phyloP scores from a whole-genome alignment of 2,797 vertebrate species.

The Bradypodion pumilum region DNA sequence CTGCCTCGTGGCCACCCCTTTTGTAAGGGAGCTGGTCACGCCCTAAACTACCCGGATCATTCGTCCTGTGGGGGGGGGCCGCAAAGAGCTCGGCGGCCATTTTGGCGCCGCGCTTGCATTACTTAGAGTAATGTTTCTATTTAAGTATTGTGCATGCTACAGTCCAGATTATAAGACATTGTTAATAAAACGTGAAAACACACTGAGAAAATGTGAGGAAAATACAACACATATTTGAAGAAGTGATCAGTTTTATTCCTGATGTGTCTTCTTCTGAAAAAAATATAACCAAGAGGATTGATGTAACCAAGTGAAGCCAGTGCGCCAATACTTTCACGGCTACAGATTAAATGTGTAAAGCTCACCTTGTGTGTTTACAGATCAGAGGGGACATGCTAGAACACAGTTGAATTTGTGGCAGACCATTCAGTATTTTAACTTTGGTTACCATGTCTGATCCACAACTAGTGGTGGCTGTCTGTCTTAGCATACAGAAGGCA shows the following conservation, averaged over 20 bases:
- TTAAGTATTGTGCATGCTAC: background rate
- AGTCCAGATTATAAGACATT: conserved; percentile 8
- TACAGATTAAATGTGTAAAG: background rate
- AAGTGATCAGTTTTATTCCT: conserved; percentile 1
- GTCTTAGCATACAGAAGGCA: background rate
- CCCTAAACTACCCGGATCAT: too few relatives aligned
- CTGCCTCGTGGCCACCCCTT: too few relatives aligned
- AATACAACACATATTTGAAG: conserved; percentile 24
- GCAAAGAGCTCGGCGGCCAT: too few relatives aligned
- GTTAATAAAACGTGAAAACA: conserved; percentile 52
- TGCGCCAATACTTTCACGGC: background rate
- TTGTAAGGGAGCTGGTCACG: too few relatives aligned
- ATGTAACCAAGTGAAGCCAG: background rate
- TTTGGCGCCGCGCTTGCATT: too few relatives aligned
- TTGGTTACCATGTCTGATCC: background rate
- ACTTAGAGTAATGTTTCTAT: conserved; percentile 2
- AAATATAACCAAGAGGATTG: background rate
- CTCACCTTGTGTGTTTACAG: background rate
- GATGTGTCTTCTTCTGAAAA: background rate
- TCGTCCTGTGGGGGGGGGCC: too few relatives aligned
- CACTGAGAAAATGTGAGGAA: conserved; percentile 34
- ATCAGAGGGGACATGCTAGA: background rate
- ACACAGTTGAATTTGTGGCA: background rate
- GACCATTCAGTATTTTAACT: background rate
- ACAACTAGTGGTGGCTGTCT: too few relatives aligned